Conservation (phyloP, 2,113 vertebrate genomes). For the Origma solitaria region DNA sequence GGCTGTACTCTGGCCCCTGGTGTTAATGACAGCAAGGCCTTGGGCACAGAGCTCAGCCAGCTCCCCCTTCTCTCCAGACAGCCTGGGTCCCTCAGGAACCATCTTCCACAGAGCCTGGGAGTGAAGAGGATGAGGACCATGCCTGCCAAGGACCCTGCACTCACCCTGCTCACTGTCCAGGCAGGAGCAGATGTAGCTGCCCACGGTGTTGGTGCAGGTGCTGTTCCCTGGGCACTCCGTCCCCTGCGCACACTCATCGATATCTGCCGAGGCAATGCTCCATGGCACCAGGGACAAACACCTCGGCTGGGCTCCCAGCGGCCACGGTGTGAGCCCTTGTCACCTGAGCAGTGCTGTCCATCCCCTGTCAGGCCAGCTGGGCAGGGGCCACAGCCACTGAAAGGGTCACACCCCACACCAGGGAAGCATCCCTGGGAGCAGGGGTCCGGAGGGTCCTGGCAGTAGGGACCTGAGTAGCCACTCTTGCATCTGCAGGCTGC, state of each 20-base stretch:
- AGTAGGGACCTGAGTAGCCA: neutral
- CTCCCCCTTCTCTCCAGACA: neutral
- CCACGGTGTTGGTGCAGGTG: conserved; percentile 36
- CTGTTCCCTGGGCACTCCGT: neutral
- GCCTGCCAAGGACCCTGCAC: neutral
- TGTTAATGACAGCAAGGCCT: neutral
- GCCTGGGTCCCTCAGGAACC: neutral
- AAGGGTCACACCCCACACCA: neutral
- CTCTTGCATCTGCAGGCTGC: conserved; percentile 20
- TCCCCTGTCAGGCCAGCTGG: neutral
- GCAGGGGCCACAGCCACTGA: neutral
- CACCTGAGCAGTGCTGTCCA: conserved; percentile 47
- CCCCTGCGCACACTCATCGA: neutral
- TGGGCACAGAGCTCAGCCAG: neutral
- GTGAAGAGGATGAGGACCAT: neutral
- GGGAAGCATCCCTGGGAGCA: conserved; percentile 47
- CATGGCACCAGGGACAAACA: neutral
- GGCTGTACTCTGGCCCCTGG: neutral
- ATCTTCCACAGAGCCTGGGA: neutral
- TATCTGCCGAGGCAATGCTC: neutral
- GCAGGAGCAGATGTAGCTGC: conserved; percentile 20
- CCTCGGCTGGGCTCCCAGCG: rapidly evolving
- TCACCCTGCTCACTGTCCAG: neutral
- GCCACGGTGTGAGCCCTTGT: rapidly evolving
- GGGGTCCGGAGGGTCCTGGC: neutral